Percentiles rank a stretch among this genome's conserved stretches.
These are phyloP conservation scores for Piaya cayana DNA, from an alignment of 2,113 vertebrate species.

Conservation along the genomic window DNA sequence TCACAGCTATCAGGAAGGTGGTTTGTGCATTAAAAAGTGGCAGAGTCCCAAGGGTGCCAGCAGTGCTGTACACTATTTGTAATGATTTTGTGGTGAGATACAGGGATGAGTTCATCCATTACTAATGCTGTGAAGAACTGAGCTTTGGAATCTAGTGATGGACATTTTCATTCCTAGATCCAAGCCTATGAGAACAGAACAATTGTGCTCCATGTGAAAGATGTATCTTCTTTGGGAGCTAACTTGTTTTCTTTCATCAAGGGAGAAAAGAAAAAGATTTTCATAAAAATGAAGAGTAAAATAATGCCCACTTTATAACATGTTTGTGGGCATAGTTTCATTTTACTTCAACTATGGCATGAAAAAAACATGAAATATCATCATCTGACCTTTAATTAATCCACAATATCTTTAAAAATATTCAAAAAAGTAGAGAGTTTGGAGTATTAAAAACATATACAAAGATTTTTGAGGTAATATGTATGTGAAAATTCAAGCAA, in stretches of 20 bases:
- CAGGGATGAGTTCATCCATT: background rate
- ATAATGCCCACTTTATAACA: background rate
- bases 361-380: background rate
- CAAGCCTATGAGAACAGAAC: background rate
- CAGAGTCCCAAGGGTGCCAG: background rate
- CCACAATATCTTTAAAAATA: background rate
- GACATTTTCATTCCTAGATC: background rate
- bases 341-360: background rate
- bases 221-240: background rate
- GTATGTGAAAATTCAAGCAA: conserved; percentile 31
- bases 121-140: background rate
- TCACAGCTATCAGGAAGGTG: background rate
- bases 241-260: background rate
- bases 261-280: background rate
- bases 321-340: background rate
- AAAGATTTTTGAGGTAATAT: background rate
- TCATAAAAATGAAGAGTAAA: background rate
- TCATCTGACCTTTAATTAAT: background rate
- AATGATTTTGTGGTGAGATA: background rate
- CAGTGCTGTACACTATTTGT: background rate
- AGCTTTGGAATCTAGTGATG: background rate
- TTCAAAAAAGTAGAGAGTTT: background rate
- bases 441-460: background rate
- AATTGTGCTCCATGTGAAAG: background rate
- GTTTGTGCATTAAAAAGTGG: background rate